Base-by-base conservation (phyloP, 2,888 invertebrate genomes). In the Baronia brevicornis region DNA sequence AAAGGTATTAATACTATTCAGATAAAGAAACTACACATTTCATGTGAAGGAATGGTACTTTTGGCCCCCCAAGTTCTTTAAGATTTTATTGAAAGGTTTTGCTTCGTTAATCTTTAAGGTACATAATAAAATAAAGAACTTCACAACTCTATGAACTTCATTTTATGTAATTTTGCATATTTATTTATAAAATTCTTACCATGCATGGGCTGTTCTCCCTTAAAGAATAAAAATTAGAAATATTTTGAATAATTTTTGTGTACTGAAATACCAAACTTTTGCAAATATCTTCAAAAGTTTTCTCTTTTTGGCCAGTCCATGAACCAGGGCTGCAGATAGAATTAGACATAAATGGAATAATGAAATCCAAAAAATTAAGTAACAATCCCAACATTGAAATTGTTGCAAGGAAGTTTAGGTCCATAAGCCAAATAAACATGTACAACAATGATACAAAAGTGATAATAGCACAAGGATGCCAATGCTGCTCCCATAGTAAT, bases 251-350 rank as follows among this genome's bases (percentile, higher is more conserved):
- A 33, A 46, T 49, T 44, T 49, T 85, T 37, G 68, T 84, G 54
- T 60, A 86, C 43, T 56, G 55, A 3, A 48, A 35, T 20, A 78
- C 79, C 52, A 88, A 67, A 40, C 70, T 80, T 38, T 65, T 66
- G 56, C 93, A 93, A 33, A 92, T 88, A 14, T 91, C 90, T 59
- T 93, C 92, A 67, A 91, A 92, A 54, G 90, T 87, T 44, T 90
- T 90, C 61, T 96, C 95, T 53, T 95, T 91, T 22, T 88, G 87
- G 3, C 90, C 91, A 18, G 90, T 93, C 96, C 94, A 95, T 38
- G 87, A 86, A 25, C 86, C 88, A 0, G 88, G 74, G 32, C 89
- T 88, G 44, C 88, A 89, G 5, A 94, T 61, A 15, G 89, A 87
- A 20, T 90, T 87, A 28, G 90, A 88, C 20, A 95, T 51, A 15